Percentiles rank a stretch among this genome's conserved stretches.
These are phyloP conservation scores for Aphrophora alni DNA, from an alignment of 2,888 invertebrate genomes.

Conservation along the genomic window DNA sequence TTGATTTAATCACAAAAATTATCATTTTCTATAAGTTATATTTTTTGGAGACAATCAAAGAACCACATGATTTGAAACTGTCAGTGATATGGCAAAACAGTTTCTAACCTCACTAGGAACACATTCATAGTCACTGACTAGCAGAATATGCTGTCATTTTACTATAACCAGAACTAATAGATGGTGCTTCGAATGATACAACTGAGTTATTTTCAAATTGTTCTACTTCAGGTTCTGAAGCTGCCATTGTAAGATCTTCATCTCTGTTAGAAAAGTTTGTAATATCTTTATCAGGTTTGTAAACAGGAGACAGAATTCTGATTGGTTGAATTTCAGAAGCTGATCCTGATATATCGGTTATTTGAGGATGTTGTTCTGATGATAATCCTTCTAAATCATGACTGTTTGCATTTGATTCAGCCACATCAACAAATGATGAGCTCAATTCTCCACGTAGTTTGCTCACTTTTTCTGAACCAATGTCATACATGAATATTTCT, in stretches of 20 bases:
- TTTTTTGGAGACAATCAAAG: background rate
- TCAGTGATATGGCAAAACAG: background rate
- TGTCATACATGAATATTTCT: conserved; percentile 89
- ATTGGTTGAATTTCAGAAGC: conserved; percentile 28
- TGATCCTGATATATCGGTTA: conserved; percentile 22
- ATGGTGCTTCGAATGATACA: conserved; percentile 21
- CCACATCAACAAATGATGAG: conserved; percentile 84
- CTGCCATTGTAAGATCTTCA: conserved; percentile 16
- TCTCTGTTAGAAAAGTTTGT: conserved; percentile 15
- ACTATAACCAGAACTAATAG: conserved; percentile 43
- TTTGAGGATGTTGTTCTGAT: background rate
- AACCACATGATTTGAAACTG: background rate
- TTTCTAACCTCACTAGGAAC: background rate
- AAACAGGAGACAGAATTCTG: conserved; percentile 23
- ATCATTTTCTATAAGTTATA: too few species aligned
- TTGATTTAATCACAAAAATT: too few species aligned
- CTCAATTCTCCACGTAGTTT: conserved; percentile 83
- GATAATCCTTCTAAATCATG: conserved; percentile 60
- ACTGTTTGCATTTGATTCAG: conserved; percentile 79
- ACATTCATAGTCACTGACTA: conserved; percentile 25
- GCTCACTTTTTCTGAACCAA: conserved; percentile 73
- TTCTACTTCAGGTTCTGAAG: conserved; percentile 26
- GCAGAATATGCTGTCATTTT: conserved; percentile 37
- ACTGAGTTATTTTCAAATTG: conserved; percentile 14
- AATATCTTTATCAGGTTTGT: conserved; percentile 11